Conservation (phyloP, 1,140 invertebrate genomes). For the Eueides isabella region DNA sequence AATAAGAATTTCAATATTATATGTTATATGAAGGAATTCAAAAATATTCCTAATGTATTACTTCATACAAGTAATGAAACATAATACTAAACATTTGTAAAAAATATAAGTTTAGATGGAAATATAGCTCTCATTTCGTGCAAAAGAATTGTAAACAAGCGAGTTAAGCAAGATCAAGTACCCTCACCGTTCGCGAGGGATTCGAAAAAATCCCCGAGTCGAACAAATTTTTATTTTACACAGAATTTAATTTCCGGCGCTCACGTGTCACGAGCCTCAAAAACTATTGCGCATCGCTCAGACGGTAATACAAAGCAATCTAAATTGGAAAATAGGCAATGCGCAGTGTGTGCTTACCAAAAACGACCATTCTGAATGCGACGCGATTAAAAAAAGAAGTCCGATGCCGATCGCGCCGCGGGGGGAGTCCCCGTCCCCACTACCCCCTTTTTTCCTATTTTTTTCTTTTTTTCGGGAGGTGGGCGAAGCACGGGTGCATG, state of each 20-base stretch:
- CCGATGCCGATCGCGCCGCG: constrained; percentile 78
- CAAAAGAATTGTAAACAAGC: constrained; percentile 36
- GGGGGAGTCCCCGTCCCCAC: constrained; percentile 55
- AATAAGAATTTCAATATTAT: no score
- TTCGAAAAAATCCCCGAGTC: constrained; percentile 39
- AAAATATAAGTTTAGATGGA: constrained; percentile 17
- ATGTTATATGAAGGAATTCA: no score
- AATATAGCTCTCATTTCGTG: constrained; percentile 30
- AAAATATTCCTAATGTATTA: no score
- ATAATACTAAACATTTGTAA: neutral
- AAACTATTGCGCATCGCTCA: constrained; percentile 81
- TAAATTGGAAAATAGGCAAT: constrained; percentile 82
- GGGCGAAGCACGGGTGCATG: constrained; percentile 77
- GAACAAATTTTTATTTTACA: constrained; percentile 63
- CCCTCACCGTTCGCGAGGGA: constrained; percentile 36
- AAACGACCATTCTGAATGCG: constrained; percentile 78
- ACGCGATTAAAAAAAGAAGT: constrained; percentile 82
- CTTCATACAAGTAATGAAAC: neutral
- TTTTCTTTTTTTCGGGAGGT: constrained; percentile 79
- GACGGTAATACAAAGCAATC: constrained; percentile 81
- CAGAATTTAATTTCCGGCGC: constrained; percentile 76
- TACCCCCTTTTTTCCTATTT: constrained; percentile 70
- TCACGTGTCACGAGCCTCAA: constrained; percentile 77
- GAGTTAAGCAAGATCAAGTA: constrained; percentile 44
- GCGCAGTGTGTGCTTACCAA: constrained; percentile 81